Percentiles rank a stretch among this genome's conserved stretches.
Conservation (phyloP, 2,113 vertebrate species). For the Pipa parva region DNA sequence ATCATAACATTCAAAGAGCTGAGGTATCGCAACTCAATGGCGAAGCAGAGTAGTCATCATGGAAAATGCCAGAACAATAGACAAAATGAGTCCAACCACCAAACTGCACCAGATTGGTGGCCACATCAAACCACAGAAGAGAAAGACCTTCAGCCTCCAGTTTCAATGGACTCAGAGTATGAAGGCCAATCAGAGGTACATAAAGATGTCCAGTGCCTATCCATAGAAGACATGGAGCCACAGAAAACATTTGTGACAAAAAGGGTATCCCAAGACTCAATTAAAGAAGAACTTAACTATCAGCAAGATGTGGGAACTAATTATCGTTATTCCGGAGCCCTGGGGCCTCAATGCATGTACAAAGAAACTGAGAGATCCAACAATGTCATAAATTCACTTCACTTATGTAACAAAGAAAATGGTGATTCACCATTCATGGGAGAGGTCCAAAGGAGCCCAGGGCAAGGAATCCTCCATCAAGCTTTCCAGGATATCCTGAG, state of each 20-base stretch:
- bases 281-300: neutral
- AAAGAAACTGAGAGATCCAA: conserved; percentile 55
- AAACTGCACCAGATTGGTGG: rapidly evolving
- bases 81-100: rapidly evolving
- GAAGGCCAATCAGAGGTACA: too few species aligned
- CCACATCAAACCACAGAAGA: neutral
- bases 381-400: too few species aligned
- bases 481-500: conserved; percentile 45
- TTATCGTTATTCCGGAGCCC: conserved; percentile 65
- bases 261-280: neutral
- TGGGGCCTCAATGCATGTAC: conserved; percentile 62
- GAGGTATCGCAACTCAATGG: conserved; percentile 62
- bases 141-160: neutral
- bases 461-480: conserved; percentile 42
- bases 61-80: conserved; percentile 51
- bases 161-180: neutral
- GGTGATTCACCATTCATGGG: conserved; percentile 61
- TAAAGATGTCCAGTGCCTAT: too few species aligned
- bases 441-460: conserved; percentile 55
- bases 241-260: neutral
- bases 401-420: too few species aligned
- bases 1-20: conserved; percentile 91
- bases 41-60: conserved; percentile 56
- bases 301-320: too few species aligned
- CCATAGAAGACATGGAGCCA: neutral